phyloP scores from a whole-genome alignment of 1,140 invertebrate genomes.

The Lycorma delicatula region DNA sequence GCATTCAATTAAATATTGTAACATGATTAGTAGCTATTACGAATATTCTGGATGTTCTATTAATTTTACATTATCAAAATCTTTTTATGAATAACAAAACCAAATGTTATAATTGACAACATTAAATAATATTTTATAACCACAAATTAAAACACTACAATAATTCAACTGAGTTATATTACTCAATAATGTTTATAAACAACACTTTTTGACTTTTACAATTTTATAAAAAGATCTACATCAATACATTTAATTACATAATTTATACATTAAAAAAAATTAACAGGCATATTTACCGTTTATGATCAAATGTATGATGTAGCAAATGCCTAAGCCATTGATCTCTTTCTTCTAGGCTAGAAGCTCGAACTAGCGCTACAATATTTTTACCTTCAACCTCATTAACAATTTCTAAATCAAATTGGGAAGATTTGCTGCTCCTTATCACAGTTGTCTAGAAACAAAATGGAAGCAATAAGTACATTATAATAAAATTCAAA shows the following conservation, averaged over 20 bases:
- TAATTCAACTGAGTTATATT: too few relatives aligned
- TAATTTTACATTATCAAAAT: too few relatives aligned
- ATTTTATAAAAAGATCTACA: too few relatives aligned
- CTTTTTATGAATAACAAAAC: too few relatives aligned
- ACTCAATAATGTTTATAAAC: background rate
- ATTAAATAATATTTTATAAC: too few relatives aligned
- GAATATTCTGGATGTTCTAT: too few relatives aligned
- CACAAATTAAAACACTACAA: too few relatives aligned
- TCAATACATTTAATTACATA: too few relatives aligned
- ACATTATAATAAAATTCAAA: background rate
- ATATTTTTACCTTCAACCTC: conserved; percentile 37
- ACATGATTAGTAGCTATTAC: too few relatives aligned
- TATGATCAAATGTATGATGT: conserved; percentile 43
- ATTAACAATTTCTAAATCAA: conserved; percentile 39
- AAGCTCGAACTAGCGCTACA: conserved; percentile 34
- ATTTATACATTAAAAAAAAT: too few relatives aligned
- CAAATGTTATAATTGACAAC: too few relatives aligned
- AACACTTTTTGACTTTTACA: background rate
- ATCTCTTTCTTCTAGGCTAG: conserved; percentile 38
- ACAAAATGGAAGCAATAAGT: conserved; percentile 1
- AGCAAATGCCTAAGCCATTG: conserved; percentile 42
- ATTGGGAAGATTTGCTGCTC: background rate
- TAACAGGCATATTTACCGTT: conserved; percentile 31
- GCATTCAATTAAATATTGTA: too few relatives aligned
- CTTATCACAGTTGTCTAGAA: conserved; percentile 38